Percentiles rank a stretch among this genome's conserved stretches.
Conservation (phyloP, 2,888 invertebrate species). For the Eudemis profundana region DNA sequence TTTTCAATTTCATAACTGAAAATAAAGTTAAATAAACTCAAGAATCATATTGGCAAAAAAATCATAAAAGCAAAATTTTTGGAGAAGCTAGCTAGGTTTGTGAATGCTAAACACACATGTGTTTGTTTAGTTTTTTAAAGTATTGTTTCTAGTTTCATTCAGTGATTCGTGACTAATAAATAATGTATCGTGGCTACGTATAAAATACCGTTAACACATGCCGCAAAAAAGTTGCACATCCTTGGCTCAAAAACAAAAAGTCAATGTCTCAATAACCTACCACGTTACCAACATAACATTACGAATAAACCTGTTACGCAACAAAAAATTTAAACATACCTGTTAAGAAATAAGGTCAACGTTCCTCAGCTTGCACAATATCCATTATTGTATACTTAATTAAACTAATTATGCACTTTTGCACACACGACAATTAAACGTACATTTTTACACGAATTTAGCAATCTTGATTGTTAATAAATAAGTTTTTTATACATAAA, state of each 20-base stretch:
- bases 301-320: slow-evolving; percentile 42
- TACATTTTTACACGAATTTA: slow-evolving; percentile 22
- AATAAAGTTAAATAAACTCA: too few relatives aligned
- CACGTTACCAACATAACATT: too few relatives aligned
- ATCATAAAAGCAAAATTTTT: too few relatives aligned
- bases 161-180: not conserved
- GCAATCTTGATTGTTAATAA: not conserved
- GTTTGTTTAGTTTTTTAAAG: too few relatives aligned
- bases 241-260: slow-evolving; percentile 27
- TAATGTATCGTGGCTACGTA: not conserved
- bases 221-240: not conserved
- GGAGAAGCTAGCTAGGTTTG: too few relatives aligned
- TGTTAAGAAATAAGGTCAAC: slow-evolving; percentile 42
- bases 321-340: slow-evolving; percentile 41
- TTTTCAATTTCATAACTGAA: too few relatives aligned
- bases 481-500: slow-evolving; percentile 25
- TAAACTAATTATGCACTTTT: slow-evolving; percentile 40
- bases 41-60: too few relatives aligned
- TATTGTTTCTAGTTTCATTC: too few relatives aligned
- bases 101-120: too few relatives aligned
- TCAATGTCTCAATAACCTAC: slow-evolving; percentile 19
- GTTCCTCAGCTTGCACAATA: slow-evolving; percentile 34
- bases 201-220: not conserved
- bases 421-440: slow-evolving; percentile 13
- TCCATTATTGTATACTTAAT: slow-evolving; percentile 42